These are phyloP conservation scores for Orchesella cincta DNA, from an alignment of 1,140 invertebrate genomes.

Conservation along the genomic window DNA sequence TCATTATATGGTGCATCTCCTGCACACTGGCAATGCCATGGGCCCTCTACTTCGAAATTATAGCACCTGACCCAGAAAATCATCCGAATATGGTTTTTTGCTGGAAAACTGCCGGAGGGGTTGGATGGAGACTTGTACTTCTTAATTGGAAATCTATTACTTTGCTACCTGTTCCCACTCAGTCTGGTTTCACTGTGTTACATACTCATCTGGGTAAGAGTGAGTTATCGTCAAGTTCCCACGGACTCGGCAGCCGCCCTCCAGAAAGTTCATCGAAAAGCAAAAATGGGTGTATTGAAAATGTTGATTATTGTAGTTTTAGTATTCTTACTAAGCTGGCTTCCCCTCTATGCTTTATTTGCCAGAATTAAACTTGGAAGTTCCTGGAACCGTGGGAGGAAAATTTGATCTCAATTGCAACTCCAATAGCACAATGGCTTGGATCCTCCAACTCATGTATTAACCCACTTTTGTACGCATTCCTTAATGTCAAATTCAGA, in stretches of 20 bases:
- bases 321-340: slow-evolving; percentile 90
- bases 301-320: slow-evolving; percentile 95
- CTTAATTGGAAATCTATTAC: slow-evolving; percentile 81
- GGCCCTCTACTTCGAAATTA: slow-evolving; percentile 84
- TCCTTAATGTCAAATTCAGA: slow-evolving; percentile 49
- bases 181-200: slow-evolving; percentile 89
- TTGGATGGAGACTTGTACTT: slow-evolving; percentile 81
- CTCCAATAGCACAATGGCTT: slow-evolving; percentile 93
- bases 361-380: slow-evolving; percentile 80
- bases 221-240: slow-evolving; percentile 81
- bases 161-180: slow-evolving; percentile 91
- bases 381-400: slow-evolving; percentile 72
- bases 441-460: slow-evolving; percentile 95
- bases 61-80: slow-evolving; percentile 62
- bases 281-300: slow-evolving; percentile 90
- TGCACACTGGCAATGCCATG: slow-evolving; percentile 81
- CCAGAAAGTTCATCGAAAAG: slow-evolving; percentile 87
- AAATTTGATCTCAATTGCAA: slow-evolving; percentile 74
- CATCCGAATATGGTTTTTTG: slow-evolving; percentile 63
- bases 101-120: slow-evolving; percentile 79
- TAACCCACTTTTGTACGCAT: slow-evolving; percentile 78
- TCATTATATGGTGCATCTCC: slow-evolving; percentile 88
- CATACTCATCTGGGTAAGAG: slow-evolving; percentile 87
- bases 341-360: slow-evolving; percentile 89
- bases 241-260: slow-evolving; percentile 86